These are phyloP conservation scores for Drosophila basisetae DNA, from an alignment of 2,888 invertebrate genomes.

Conservation along the genomic window DNA sequence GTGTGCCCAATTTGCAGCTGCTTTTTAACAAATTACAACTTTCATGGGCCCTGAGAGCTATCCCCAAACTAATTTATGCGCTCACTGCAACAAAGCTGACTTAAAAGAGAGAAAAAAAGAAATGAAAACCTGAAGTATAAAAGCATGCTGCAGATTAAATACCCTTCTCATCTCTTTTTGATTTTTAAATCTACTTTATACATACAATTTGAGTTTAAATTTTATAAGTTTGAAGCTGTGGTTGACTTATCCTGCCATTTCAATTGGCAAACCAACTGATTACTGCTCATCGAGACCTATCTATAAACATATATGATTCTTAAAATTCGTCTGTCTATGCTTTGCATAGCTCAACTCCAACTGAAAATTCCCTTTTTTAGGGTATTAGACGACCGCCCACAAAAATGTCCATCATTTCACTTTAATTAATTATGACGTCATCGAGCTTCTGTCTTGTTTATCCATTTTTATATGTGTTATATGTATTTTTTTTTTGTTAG, in stretches of 20 bases:
- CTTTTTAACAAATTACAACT: slow-evolving; percentile 55
- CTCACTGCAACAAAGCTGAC: slow-evolving; percentile 58
- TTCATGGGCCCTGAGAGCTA: slow-evolving; percentile 33
- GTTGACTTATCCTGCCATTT: neutral
- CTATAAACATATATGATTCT: neutral
- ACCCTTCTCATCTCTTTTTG: slow-evolving; percentile 10
- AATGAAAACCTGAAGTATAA: neutral
- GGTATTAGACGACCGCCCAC: neutral
- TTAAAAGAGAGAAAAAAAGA: slow-evolving; percentile 4
- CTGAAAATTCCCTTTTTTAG: neutral
- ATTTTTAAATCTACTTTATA: neutral
- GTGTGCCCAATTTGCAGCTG: slow-evolving; percentile 62
- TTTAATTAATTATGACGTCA: slow-evolving; percentile 67
- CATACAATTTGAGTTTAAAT: neutral
- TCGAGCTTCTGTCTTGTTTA: slow-evolving; percentile 18
- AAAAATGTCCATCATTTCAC: slow-evolving; percentile 22
- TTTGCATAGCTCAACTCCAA: neutral
- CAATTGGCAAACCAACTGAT: neutral
- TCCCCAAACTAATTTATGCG: slow-evolving; percentile 65
- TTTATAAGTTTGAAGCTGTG: neutral
- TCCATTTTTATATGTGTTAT: neutral
- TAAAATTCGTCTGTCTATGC: accelerated
- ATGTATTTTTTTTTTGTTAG: neutral
- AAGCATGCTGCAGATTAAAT: slow-evolving; percentile 4
- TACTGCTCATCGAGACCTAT: too few species aligned